Conservation (phyloP, 2,797 vertebrate genomes). For the Antrozous pallidus region DNA sequence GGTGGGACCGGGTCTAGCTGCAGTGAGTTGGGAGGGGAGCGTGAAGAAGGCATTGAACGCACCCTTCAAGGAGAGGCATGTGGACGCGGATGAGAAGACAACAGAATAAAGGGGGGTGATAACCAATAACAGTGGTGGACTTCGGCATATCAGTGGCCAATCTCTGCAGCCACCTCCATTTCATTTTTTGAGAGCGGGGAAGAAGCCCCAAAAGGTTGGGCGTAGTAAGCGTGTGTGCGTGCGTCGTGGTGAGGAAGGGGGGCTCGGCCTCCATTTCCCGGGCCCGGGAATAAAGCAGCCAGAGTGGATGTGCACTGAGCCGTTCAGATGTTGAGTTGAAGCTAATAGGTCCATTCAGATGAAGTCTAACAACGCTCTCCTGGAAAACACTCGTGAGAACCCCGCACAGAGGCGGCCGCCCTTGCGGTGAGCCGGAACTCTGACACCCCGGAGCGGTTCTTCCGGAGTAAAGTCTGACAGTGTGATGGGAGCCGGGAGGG, state of each 20-base stretch:
- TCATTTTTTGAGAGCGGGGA: not conserved
- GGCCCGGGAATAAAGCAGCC: not conserved
- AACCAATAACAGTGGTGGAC: not conserved
- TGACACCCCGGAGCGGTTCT: not conserved
- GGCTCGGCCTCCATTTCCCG: too few species aligned
- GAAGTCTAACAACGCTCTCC: not conserved
- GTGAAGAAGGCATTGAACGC: not conserved
- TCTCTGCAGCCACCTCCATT: not conserved
- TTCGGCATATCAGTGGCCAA: not conserved
- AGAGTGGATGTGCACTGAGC: not conserved
- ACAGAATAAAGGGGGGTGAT: not conserved
- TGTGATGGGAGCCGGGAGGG: not conserved
- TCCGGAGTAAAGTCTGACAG: not conserved
- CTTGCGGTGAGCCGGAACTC: not conserved
- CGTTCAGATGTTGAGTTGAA: not conserved
- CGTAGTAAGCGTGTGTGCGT: not conserved
- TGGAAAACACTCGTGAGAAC: not conserved
- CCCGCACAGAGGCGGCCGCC: not conserved
- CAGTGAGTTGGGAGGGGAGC: not conserved
- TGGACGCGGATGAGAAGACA: not conserved
- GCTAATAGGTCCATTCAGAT: not conserved
- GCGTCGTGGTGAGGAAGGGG: not conserved
- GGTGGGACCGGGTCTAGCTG: not conserved
- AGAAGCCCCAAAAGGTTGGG: not conserved
- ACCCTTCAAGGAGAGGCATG: not conserved